Percentiles rank a stretch among this genome's conserved stretches.
These are phyloP conservation scores for Cassiopea xamachana DNA, from an alignment of 30 jellyfish, hydroid and myxozoan genomes.

Conservation along the genomic window DNA sequence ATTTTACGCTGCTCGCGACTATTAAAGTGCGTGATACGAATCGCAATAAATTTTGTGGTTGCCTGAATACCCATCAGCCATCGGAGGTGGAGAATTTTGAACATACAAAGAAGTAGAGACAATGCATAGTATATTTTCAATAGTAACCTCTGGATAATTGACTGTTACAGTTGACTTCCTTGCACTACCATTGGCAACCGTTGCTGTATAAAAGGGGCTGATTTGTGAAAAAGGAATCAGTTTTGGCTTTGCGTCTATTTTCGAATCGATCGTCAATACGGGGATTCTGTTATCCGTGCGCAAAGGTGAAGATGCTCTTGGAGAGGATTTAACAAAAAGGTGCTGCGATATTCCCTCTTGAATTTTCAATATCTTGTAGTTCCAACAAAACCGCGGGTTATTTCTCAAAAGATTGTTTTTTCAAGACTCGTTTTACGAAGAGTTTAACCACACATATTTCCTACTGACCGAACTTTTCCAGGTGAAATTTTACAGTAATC, in stretches of 20 bases:
- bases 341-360: background rate
- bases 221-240: background rate
- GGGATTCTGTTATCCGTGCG: background rate
- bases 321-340: background rate
- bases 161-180: conserved; percentile 5
- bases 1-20: background rate
- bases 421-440: no score
- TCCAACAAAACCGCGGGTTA: no score
- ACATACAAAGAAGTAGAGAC: conserved; percentile 35
- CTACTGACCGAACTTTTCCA: no score
- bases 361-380: no score
- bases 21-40: background rate
- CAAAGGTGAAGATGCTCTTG: background rate
- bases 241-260: background rate
- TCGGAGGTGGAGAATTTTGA: conserved; percentile 45
- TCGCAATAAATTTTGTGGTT: conserved; percentile 2
- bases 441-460: no score
- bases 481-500: no score
- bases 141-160: conserved; percentile 12
- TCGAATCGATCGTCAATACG: background rate
- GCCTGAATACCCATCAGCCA: conserved; percentile 29
- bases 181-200: background rate
- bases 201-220: conserved; percentile 2
- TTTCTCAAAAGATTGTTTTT: no score
- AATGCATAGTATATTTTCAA: conserved; percentile 24